Evolutionary conservation across 2,888 invertebrate species (phyloP).

Genomic region (Drosophila nr. fundita): DNA sequence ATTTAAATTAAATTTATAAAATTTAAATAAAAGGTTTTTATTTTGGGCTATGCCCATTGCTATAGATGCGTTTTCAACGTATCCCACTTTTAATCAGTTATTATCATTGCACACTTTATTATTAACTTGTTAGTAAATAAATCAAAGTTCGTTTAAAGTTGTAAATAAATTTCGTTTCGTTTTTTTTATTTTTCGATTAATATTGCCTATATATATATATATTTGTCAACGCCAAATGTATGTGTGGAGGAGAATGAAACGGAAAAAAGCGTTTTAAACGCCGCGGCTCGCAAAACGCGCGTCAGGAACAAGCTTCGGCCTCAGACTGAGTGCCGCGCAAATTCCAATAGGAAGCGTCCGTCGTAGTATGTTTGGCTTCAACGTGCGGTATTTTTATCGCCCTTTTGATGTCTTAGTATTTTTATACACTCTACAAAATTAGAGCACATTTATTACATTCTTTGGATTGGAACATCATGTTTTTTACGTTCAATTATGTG

Average conservation of each 20-base stretch:
- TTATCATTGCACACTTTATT: constrained; percentile 29
- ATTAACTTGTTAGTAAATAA: constrained; percentile 8
- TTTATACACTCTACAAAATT: constrained; percentile 21
- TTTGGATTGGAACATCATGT: not conserved
- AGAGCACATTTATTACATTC: not conserved
- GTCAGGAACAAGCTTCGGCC: constrained; percentile 81
- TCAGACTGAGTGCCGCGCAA: constrained; percentile 59
- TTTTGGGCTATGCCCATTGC: constrained; percentile 69
- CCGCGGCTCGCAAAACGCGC: constrained; percentile 78
- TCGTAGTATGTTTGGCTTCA: constrained; percentile 18
- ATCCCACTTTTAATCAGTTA: constrained; percentile 46
- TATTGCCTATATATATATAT: constrained; percentile 25
- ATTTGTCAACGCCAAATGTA: constrained; percentile 62
- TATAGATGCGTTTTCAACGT: constrained; percentile 34
- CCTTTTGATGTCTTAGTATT: constrained; percentile 14
- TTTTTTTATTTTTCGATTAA: constrained; percentile 17
- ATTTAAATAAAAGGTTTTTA: constrained; percentile 56
- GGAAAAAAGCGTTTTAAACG: constrained; percentile 67
- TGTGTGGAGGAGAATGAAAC: constrained; percentile 60
- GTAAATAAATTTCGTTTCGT: constrained; percentile 8
- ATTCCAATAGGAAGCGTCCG: constrained; percentile 49
- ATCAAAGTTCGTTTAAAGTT: constrained; percentile 10
- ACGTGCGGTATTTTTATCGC: constrained; percentile 37
- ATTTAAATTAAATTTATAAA: constrained; percentile 52
- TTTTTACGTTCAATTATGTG: not conserved